Evolutionary conservation across 2,797 vertebrate species (phyloP).

Genomic region (Chloroceryle inda): DNA sequence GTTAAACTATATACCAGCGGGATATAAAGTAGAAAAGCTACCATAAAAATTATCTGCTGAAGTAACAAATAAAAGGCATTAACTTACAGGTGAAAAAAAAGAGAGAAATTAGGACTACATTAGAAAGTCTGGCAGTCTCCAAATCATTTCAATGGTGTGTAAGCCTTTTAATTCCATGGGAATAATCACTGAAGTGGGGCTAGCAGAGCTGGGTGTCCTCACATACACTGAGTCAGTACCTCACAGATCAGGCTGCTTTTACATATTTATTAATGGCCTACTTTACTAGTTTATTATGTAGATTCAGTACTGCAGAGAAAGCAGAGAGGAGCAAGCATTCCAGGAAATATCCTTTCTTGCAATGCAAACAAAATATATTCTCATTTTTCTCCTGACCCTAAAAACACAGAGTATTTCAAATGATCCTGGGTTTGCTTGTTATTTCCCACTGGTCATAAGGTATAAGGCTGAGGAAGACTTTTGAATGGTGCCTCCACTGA

Average conservation of each 20-base stretch:
- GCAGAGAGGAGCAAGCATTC: neutral
- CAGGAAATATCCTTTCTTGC: neutral
- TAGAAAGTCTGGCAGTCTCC: neutral
- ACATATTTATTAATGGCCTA: neutral
- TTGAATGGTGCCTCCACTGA: neutral
- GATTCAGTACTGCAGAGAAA: neutral
- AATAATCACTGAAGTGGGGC: neutral
- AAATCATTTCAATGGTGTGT: neutral
- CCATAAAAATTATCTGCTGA: conserved; percentile 29
- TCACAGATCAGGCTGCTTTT: neutral
- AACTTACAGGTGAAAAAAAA: neutral
- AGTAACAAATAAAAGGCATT: conserved; percentile 48
- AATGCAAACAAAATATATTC: neutral
- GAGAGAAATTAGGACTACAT: neutral
- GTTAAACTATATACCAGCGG: conserved; percentile 33
- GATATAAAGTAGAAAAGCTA: conserved; percentile 45
- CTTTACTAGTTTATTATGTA: neutral
- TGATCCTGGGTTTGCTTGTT: accelerated
- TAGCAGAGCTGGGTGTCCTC: neutral
- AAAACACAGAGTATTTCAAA: neutral
- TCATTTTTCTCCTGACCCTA: neutral
- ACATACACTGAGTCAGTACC: neutral
- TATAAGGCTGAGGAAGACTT: neutral
- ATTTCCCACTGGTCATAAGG: neutral
- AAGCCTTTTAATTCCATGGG: neutral